Percentiles rank a stretch among this genome's conserved stretches.
Evolutionary conservation across 2,113 vertebrate genomes (phyloP).

Genomic region (Empidonax alnorum): DNA sequence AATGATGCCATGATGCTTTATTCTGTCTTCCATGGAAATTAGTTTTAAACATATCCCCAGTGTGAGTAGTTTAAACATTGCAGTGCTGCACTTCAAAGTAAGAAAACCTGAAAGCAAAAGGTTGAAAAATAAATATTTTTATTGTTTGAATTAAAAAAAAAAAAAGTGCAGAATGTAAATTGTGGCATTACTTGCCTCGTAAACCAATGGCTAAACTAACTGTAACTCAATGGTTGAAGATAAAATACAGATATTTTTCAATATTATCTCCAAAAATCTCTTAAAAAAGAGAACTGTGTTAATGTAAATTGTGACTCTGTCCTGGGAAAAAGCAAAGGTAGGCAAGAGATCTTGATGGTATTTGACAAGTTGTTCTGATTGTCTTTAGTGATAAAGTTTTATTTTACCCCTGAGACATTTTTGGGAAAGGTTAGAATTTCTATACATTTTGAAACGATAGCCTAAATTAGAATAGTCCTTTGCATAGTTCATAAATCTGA

Average conservation of each 20-base stretch:
- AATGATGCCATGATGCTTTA: background rate
- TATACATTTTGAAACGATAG: background rate
- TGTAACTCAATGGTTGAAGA: background rate
- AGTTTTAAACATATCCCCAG: background rate
- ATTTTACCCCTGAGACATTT: slow-evolving; percentile 26
- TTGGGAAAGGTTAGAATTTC: slow-evolving; percentile 8
- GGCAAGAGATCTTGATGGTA: background rate
- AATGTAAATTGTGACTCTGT: background rate
- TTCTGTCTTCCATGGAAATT: background rate
- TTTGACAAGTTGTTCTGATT: slow-evolving; percentile 12
- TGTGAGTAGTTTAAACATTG: background rate
- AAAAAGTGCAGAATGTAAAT: background rate
- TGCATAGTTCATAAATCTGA: slow-evolving; percentile 52
- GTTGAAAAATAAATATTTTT: background rate
- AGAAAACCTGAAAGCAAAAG: background rate
- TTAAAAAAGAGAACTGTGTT: background rate
- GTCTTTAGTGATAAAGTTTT: slow-evolving; percentile 34
- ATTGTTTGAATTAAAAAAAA: background rate
- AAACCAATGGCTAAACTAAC: background rate
- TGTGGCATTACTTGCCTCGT: background rate
- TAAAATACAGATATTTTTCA: background rate
- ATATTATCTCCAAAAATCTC: background rate
- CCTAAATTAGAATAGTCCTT: slow-evolving; percentile 15
- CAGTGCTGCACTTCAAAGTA: background rate
- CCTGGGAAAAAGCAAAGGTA: background rate